Percentiles rank a stretch among this genome's conserved stretches.
Evolutionary conservation across 1,140 invertebrate genomes (phyloP).

Genomic region (Linepithema humile): DNA sequence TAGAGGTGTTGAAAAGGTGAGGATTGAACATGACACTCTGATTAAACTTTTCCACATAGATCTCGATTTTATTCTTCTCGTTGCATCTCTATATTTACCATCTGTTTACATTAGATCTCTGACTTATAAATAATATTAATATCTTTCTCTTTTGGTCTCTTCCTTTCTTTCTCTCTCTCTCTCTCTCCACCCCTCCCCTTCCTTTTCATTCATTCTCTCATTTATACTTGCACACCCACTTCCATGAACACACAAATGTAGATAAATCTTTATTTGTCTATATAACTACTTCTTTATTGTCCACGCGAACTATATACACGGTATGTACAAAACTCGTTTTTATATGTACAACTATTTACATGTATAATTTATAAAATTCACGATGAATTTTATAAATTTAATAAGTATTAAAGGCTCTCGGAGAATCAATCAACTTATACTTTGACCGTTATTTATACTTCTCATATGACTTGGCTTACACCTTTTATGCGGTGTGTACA

Average conservation of each 20-base stretch:
- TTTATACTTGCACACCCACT: neutral
- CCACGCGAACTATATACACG: conserved; percentile 76
- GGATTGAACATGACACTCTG: conserved; percentile 21
- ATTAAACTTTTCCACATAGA: conserved; percentile 65
- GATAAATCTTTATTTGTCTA: conserved; percentile 36
- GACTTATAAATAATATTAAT: conserved; percentile 79
- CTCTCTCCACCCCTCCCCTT: neutral
- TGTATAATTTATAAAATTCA: neutral
- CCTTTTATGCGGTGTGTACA: too few relatives aligned
- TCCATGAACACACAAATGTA: conserved; percentile 47
- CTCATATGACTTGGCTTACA: too few relatives aligned
- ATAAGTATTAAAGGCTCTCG: too few relatives aligned
- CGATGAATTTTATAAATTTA: conserved; percentile 12
- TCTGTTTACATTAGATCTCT: conserved; percentile 81
- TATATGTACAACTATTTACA: conserved; percentile 70
- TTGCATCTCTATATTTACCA: conserved; percentile 73
- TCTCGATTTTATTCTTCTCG: conserved; percentile 73
- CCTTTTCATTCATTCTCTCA: conserved; percentile 23
- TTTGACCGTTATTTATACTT: too few relatives aligned
- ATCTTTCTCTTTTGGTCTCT: conserved; percentile 58
- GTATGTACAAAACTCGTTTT: conserved; percentile 69
- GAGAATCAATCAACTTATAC: too few relatives aligned
- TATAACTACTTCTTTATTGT: conserved; percentile 75
- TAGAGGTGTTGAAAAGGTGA: neutral
- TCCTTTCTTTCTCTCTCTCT: neutral